Percentiles rank a stretch among this genome's conserved stretches.
Evolutionary conservation across 1,140 invertebrate genomes (phyloP).

Genomic region (Papilio helenus): DNA sequence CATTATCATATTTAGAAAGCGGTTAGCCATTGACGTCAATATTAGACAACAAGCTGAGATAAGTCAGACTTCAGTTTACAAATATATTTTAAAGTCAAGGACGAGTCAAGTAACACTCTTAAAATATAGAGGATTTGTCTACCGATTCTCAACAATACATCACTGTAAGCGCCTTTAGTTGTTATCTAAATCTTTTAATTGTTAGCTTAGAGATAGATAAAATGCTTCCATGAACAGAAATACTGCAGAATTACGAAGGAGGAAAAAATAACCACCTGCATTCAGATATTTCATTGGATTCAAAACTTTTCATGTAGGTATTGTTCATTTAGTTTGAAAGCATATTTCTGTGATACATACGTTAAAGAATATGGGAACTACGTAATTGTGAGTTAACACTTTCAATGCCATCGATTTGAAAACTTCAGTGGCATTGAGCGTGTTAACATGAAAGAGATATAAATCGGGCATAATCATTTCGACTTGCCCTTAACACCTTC

Average conservation of each 20-base stretch:
- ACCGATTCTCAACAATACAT: no score
- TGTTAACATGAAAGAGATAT: conserved; percentile 39
- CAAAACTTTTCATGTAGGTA: no score
- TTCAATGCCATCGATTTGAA: neutral
- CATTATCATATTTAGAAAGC: neutral
- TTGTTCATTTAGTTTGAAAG: no score
- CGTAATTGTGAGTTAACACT: neutral
- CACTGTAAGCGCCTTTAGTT: neutral
- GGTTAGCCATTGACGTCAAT: neutral
- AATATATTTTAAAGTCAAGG: neutral
- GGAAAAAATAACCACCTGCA: no score
- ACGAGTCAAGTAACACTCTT: neutral
- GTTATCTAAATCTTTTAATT: neutral
- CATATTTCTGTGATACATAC: no score
- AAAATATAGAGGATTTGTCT: neutral
- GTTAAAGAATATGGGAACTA: no score
- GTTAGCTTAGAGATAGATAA: no score
- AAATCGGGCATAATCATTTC: conserved; percentile 73
- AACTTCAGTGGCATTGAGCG: neutral
- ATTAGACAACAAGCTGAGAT: neutral
- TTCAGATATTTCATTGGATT: no score
- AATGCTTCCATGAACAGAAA: no score
- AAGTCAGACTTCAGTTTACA: neutral
- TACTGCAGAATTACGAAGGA: no score
- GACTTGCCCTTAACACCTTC: conserved; percentile 81